These are phyloP conservation scores for Sminthurinus aureus DNA, from an alignment of 2,888 invertebrate species.

Conservation along the genomic window DNA sequence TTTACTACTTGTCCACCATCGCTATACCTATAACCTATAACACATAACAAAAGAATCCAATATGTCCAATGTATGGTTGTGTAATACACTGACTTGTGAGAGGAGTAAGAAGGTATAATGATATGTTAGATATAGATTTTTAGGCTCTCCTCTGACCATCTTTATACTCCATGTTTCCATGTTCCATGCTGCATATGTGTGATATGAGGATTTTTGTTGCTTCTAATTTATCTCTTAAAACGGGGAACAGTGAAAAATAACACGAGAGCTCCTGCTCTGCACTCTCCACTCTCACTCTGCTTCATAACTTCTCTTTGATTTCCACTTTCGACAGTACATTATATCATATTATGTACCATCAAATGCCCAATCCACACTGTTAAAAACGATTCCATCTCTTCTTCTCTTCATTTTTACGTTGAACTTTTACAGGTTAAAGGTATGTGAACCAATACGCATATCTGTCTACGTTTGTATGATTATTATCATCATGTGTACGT, in stretches of 20 bases:
- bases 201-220: background rate
- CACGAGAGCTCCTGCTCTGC: background rate
- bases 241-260: background rate
- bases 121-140: background rate
- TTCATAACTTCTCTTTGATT: no score
- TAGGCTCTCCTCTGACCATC: background rate
- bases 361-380: no score
- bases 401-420: no score
- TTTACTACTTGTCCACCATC: conserved; percentile 45
- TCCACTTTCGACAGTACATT: no score
- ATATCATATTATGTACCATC: no score
- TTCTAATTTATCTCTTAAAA: background rate
- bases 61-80: background rate
- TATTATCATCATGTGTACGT: no score
- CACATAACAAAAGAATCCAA: no score
- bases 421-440: no score
- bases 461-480: no score
- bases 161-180: background rate
- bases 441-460: no score
- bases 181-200: background rate
- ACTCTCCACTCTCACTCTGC: background rate
- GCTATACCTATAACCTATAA: conserved; percentile 10
- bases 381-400: no score
- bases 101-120: background rate
- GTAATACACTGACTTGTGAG: background rate